Conservation (phyloP, 2,797 vertebrate genomes). For the Lates japonicus region DNA sequence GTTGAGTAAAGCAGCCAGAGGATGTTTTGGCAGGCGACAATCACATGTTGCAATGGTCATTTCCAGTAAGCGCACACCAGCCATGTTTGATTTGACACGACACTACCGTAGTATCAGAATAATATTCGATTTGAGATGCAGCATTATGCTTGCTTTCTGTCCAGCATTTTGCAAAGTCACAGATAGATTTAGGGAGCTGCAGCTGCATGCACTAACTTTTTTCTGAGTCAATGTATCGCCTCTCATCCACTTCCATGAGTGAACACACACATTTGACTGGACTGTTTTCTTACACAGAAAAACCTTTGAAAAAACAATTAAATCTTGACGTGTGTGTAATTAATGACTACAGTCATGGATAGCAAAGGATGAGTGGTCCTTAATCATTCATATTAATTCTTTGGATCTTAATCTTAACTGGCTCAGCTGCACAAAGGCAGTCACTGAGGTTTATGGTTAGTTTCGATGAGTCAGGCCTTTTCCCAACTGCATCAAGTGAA, state of each 20-base stretch:
- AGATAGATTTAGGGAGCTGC: not conserved
- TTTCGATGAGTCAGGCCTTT: constrained; percentile 31
- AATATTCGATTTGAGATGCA: no score
- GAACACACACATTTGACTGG: not conserved
- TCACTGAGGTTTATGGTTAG: constrained; percentile 12
- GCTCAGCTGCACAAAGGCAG: not conserved
- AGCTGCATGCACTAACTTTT: not conserved
- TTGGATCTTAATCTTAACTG: not conserved
- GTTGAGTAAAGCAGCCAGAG: no score
- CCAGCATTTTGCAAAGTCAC: not conserved
- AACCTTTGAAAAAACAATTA: not conserved
- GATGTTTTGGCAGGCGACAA: no score
- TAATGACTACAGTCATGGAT: not conserved
- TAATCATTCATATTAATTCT: constrained; percentile 4
- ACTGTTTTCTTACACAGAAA: not conserved
- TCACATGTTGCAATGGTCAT: no score
- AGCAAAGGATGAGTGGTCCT: not conserved
- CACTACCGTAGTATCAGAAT: no score
- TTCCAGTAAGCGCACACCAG: no score
- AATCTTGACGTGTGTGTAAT: not conserved
- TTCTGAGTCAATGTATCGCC: not conserved
- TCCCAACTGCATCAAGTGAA: not conserved
- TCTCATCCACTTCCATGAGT: not conserved
- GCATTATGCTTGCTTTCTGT: not conserved
- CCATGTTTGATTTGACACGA: no score